phyloP scores from a whole-genome alignment of 2,797 vertebrate species.

The Coregonus sp. region DNA sequence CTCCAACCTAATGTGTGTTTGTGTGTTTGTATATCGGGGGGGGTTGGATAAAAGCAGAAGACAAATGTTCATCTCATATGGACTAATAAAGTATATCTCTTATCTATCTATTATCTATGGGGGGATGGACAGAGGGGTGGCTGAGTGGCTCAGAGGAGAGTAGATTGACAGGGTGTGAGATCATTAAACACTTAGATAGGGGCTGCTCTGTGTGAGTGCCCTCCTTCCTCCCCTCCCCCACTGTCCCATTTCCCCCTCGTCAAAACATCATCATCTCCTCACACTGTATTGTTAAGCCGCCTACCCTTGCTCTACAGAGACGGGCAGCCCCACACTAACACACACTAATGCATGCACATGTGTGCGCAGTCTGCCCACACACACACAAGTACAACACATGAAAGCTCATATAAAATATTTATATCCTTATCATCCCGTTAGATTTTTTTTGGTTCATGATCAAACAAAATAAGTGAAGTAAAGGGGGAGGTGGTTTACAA shows the following conservation, averaged over 20 bases:
- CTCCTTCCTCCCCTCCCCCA: neutral
- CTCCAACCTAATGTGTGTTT: no score
- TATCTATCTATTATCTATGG: no score
- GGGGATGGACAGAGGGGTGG: no score
- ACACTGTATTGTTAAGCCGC: conserved; percentile 24
- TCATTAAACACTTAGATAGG: conserved; percentile 48
- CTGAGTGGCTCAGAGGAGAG: conserved; percentile 46
- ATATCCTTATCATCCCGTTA: no score
- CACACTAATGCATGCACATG: neutral
- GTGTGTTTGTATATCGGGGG: no score
- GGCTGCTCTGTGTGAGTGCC: conserved; percentile 16
- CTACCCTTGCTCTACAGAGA: conserved; percentile 9
- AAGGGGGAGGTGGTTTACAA: conserved; percentile 34
- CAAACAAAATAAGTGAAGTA: conserved; percentile 26
- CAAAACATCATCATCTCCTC: conserved; percentile 35
- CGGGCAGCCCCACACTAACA: neutral
- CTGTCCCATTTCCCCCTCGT: neutral
- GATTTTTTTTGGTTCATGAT: no score
- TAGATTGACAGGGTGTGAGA: conserved; percentile 53
- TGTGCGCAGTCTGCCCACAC: neutral
- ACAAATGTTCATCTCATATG: no score
- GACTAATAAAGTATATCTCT: no score
- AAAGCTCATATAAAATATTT: no score
- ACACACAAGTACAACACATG: no score
- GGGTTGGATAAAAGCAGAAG: no score